Base-by-base conservation (phyloP, 2,888 invertebrate genomes). In the Tipula vernalis region DNA sequence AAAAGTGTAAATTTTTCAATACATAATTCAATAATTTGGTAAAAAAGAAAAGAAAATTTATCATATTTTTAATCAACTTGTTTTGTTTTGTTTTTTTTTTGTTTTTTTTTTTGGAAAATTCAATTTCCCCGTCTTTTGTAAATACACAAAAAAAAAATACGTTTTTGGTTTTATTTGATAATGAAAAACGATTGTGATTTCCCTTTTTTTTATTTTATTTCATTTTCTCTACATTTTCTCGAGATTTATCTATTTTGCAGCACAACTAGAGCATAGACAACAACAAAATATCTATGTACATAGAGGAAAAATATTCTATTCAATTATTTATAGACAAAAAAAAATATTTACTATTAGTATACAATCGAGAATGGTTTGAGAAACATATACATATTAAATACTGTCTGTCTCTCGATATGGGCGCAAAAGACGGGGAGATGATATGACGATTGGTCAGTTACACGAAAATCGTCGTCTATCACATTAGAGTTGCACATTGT, bases 51-150 rank as follows among this genome's bases (percentile, higher is more conserved):
- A 71, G 71, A 71, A 71, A 71, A 71, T 71, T 51, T 71, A 71
- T 71, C 71, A 71, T 28, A 71, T 71, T 28, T 71, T 71, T 71
- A 71, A 71, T 71, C 71, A 71, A 71, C 18, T 8, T 51, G 5
- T 51, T 15, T 18, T 71, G 28, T 28, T 28, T 28, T 28, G 28
- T n/a, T 15, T 15, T 18, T 71, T 71, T 71, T 28, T 28, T 71
- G 28, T 12, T 71, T 71, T 71, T 28, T 28, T 71, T 71, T 12
- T 71, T 71, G 28, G 71, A 71, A 71, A 71, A 71, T 71, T 71
- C 71, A 71, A 71, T 71, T 71, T 71, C 71, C 71, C 71, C 71
- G 71, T 71, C 71, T 71, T 71, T 71, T 71, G 71, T 71, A 71
- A 51, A 51, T 51, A 51, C 39, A 44, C 18, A 39, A 51, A 44